Evolutionary conservation across 2,888 invertebrate genomes (phyloP).

Genomic region (Hydriomena furcata): DNA sequence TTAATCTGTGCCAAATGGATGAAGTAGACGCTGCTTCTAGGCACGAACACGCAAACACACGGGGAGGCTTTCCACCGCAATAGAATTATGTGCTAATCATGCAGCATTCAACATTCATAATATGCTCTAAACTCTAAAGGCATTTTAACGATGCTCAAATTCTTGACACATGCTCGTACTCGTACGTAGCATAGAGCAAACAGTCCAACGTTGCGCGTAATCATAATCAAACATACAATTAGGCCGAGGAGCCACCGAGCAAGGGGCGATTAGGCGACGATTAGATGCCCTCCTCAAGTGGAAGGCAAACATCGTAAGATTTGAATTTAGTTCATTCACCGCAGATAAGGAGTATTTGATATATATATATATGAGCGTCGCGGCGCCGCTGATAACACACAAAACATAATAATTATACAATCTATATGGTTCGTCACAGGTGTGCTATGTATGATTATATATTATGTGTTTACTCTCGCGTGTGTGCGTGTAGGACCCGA

Average conservation of each 20-base stretch:
- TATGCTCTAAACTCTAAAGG: too few species aligned
- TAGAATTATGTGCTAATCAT: background rate
- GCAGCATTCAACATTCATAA: background rate
- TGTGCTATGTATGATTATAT: too few species aligned
- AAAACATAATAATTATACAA: too few species aligned
- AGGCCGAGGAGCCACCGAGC: slow-evolving; percentile 10
- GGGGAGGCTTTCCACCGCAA: too few species aligned
- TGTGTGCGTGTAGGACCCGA: background rate
- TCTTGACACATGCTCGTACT: background rate
- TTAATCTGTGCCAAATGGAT: too few species aligned
- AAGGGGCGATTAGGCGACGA: slow-evolving; percentile 22
- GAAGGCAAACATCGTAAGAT: slow-evolving; percentile 31
- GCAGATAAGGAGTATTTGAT: slow-evolving; percentile 15
- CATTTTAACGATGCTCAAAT: slow-evolving; percentile 7
- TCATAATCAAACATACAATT: slow-evolving; percentile 35
- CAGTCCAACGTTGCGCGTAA: slow-evolving; percentile 18
- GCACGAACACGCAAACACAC: too few species aligned
- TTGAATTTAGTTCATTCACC: slow-evolving; percentile 21
- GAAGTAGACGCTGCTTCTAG: too few species aligned
- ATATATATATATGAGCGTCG: too few species aligned
- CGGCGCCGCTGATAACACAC: background rate
- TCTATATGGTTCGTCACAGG: too few species aligned
- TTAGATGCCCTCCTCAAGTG: slow-evolving; percentile 36
- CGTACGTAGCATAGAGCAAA: slow-evolving; percentile 14
- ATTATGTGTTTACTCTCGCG: too few species aligned